Conservation (phyloP, 35 echinoderm and acorn worm genomes). For the Stichopus chloronotus region DNA sequence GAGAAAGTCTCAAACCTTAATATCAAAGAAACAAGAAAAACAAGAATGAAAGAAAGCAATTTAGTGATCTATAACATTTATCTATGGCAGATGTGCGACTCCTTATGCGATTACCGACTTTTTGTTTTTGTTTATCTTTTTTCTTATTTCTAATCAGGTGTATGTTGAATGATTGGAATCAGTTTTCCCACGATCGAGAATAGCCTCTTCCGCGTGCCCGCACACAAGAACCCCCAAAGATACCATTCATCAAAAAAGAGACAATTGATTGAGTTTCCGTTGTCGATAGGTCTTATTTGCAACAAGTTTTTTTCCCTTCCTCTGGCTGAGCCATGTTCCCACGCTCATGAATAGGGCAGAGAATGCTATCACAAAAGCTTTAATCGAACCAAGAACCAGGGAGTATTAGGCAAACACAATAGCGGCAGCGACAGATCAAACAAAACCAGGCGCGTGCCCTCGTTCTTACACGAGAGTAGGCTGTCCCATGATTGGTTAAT, state of each 20-base stretch:
- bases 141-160: neutral
- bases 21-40: neutral
- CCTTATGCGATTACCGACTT: neutral
- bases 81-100: conserved; percentile 5
- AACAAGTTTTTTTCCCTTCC: neutral
- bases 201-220: conserved; percentile 6
- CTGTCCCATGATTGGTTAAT: conserved; percentile 4
- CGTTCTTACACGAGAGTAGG: neutral
- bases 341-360: conserved; percentile 15
- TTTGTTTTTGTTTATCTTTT: neutral
- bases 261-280: neutral
- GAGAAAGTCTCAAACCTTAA: neutral
- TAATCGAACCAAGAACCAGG: neutral
- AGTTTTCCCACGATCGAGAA: conserved; percentile 39
- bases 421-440: neutral
- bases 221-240: neutral
- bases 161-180: neutral
- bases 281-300: neutral
- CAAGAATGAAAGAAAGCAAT: neutral
- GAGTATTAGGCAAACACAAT: neutral
- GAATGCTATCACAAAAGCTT: conserved; percentile 3
- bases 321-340: neutral
- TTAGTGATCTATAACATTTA: conserved; percentile 15
- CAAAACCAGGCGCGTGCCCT: neutral
- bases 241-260: neutral